These are phyloP conservation scores for Sebastes diaconus DNA, from an alignment of 2,797 vertebrate genomes.

Conservation along the genomic window DNA sequence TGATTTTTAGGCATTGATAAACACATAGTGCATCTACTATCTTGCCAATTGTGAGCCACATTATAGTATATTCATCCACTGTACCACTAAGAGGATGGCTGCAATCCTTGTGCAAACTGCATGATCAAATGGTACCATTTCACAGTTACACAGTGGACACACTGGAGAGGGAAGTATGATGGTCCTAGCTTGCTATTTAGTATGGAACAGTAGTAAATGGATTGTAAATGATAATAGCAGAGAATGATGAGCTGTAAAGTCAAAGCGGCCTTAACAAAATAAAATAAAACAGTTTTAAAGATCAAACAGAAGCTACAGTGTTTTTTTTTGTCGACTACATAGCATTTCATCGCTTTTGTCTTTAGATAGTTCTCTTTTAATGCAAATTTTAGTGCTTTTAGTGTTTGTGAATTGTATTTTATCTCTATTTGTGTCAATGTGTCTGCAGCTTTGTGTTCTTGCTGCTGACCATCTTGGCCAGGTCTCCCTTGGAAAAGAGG, in stretches of 20 bases:
- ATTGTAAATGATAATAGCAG: background rate
- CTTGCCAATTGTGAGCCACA: background rate
- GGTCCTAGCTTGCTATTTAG: background rate
- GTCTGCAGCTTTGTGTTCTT: no score
- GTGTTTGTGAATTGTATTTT: no score
- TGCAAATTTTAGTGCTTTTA: no score
- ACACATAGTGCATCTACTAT: background rate
- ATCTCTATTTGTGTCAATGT: no score
- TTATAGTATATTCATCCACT: background rate
- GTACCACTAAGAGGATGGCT: background rate
- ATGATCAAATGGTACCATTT: conserved; percentile 14
- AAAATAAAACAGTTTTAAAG: background rate
- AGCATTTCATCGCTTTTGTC: background rate
- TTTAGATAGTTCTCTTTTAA: no score
- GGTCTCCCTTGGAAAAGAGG: no score
- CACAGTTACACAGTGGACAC: background rate
- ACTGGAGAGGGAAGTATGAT: background rate
- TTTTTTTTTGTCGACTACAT: background rate
- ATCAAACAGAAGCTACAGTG: background rate
- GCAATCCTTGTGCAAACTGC: background rate
- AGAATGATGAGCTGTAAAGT: background rate
- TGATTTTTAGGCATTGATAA: background rate
- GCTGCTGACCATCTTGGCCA: no score
- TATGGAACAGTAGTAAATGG: background rate
- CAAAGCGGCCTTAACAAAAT: background rate